A percentile compares a stretch with the other conserved stretches of the same genome.
Evolutionary conservation across 2,113 vertebrate species (phyloP).

Genomic region (Hippocampus mohnikei): DNA sequence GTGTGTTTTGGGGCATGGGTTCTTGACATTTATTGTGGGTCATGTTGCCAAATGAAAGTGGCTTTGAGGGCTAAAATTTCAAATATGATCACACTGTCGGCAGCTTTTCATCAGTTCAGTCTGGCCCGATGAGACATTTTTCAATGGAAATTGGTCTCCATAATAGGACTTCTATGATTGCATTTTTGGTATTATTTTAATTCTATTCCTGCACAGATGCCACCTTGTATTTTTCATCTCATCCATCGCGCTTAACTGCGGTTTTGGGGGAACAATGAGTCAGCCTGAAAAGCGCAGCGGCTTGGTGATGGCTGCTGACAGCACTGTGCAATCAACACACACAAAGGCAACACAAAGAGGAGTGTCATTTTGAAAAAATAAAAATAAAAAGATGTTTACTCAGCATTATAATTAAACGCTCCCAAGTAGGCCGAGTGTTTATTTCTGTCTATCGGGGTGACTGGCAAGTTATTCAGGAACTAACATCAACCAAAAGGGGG

Average conservation of each 20-base stretch:
- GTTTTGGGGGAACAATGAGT: constrained; percentile 42
- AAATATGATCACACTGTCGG: too few species aligned
- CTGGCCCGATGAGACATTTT: too few species aligned
- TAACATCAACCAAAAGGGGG: background rate
- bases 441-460: background rate
- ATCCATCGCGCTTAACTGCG: constrained; percentile 21
- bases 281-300: constrained; percentile 17
- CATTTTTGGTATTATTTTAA: background rate
- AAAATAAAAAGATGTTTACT: background rate
- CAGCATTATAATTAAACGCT: background rate
- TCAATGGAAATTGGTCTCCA: too few species aligned
- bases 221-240: constrained; percentile 19
- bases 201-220: constrained; percentile 33
- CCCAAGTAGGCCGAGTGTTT: background rate
- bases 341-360: background rate
- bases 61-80: too few species aligned
- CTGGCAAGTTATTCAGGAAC: background rate
- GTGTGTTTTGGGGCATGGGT: too few species aligned
- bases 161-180: too few species aligned
- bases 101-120: too few species aligned
- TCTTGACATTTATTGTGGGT: too few species aligned
- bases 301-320: constrained; percentile 16
- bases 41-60: too few species aligned
- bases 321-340: constrained; percentile 1
- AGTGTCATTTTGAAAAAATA: background rate